Evolutionary conservation across 2,113 vertebrate species (phyloP).

Genomic region (Chroicocephalus ridibundus): DNA sequence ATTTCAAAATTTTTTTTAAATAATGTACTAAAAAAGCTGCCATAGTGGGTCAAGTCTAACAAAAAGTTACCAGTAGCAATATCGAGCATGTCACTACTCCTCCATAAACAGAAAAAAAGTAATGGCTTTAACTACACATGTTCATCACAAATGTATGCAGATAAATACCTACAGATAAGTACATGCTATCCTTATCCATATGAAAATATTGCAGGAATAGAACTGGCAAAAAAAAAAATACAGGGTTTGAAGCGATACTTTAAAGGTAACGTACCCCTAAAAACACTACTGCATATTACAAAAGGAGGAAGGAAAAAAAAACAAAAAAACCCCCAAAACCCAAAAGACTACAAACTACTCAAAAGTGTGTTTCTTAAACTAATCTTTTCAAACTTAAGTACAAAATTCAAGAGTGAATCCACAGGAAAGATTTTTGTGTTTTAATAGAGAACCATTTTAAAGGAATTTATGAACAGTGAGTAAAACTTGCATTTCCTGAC

Average conservation of each 20-base stretch:
- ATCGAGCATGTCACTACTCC: not conserved
- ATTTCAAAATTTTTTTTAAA: not conserved
- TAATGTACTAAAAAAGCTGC: not conserved
- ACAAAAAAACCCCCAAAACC: not conserved
- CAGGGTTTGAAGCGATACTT: not conserved
- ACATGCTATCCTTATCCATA: too few relatives aligned
- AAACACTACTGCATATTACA: not conserved
- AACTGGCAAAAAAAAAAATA: not conserved
- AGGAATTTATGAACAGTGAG: not conserved
- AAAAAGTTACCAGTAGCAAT: not conserved
- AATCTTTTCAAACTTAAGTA: not conserved
- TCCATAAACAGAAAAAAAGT: not conserved
- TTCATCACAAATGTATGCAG: not conserved
- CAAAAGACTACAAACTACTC: not conserved
- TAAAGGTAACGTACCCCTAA: not conserved
- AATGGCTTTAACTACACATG: not conserved
- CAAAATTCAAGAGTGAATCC: not conserved
- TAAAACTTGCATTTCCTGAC: not conserved
- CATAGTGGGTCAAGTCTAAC: not conserved
- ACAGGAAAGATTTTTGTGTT: not conserved
- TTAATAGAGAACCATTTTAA: not conserved
- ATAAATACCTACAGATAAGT: not conserved
- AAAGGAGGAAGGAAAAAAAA: not conserved
- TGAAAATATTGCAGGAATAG: not conserved
- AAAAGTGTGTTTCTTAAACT: not conserved